Evolutionary conservation across 2,888 invertebrate genomes (phyloP).

Genomic region (Stictocephala bisonia): DNA sequence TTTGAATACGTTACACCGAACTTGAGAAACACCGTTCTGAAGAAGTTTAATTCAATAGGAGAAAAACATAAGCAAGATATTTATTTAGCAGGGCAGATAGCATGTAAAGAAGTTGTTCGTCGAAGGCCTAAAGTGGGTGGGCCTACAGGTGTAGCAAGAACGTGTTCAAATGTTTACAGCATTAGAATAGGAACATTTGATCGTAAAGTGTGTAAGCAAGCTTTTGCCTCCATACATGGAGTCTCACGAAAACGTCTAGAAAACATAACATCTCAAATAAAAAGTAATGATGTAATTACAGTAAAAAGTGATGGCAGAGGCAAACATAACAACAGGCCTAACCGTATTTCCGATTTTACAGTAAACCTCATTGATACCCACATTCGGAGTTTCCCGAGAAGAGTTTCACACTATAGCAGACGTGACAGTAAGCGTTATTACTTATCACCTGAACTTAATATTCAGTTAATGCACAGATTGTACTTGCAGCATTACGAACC

Average conservation of each 20-base stretch:
- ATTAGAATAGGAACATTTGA: slow-evolving; percentile 23
- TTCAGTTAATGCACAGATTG: slow-evolving; percentile 26
- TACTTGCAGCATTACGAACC: slow-evolving; percentile 28
- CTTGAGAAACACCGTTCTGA: slow-evolving; percentile 12
- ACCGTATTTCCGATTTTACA: slow-evolving; percentile 17
- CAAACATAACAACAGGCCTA: slow-evolving; percentile 30
- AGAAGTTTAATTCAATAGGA: slow-evolving; percentile 14
- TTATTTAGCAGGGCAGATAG: slow-evolving; percentile 16
- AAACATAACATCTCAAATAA: slow-evolving; percentile 24
- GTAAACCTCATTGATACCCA: slow-evolving; percentile 11
- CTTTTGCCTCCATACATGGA: slow-evolving; percentile 34
- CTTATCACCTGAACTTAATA: slow-evolving; percentile 28
- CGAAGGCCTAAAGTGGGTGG: slow-evolving; percentile 24
- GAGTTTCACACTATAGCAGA: slow-evolving; percentile 41
- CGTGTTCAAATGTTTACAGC: slow-evolving; percentile 12
- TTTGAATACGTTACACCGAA: slow-evolving; percentile 3
- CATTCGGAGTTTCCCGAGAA: slow-evolving; percentile 28
- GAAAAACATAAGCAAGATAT: slow-evolving; percentile 33
- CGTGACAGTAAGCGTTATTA: slow-evolving; percentile 28
- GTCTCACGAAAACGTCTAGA: slow-evolving; percentile 29
- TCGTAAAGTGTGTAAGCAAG: slow-evolving; percentile 35
- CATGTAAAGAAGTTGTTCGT: background rate
- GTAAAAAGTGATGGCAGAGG: slow-evolving; percentile 23
- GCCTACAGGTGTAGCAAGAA: background rate
- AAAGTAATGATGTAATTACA: slow-evolving; percentile 22